Evolutionary conservation across 2,113 vertebrate species (phyloP).

Genomic region (Coracopsis vasa): DNA sequence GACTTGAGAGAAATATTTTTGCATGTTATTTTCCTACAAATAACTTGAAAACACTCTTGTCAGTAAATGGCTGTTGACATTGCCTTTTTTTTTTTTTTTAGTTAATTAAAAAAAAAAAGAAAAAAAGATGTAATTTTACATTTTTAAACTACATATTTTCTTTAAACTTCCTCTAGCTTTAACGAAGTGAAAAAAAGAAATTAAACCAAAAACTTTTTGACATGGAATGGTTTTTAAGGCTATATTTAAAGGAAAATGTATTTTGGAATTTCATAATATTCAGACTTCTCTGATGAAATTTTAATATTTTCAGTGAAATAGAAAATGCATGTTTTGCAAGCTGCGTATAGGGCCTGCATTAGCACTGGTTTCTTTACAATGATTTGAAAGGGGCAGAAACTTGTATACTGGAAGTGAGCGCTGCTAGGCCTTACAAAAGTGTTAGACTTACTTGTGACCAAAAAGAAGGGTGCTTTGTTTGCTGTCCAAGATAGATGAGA

Average conservation of each 20-base stretch:
- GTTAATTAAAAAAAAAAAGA: background rate
- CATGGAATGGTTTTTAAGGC: background rate
- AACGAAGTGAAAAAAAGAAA: background rate
- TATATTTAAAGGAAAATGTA: background rate
- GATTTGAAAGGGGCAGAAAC: background rate
- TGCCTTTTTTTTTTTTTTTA: background rate
- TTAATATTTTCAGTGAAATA: background rate
- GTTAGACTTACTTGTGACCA: background rate
- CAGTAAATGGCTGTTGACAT: background rate
- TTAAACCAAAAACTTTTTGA: background rate
- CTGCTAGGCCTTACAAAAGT: background rate
- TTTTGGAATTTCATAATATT: conserved; percentile 40
- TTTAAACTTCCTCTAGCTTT: conserved; percentile 1
- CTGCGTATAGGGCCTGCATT: background rate
- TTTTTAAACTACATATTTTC: conserved; percentile 2
- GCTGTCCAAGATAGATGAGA: background rate
- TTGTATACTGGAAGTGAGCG: background rate
- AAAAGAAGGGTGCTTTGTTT: background rate
- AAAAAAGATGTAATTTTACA: background rate
- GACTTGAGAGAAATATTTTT: background rate
- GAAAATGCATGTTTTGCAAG: background rate
- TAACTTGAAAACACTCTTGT: background rate
- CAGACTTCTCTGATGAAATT: background rate
- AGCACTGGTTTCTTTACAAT: background rate
- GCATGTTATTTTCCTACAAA: conserved; percentile 1